Percentiles rank a stretch among this genome's conserved stretches.
These are phyloP conservation scores for Escarpia spicata DNA, from an alignment of 2,888 invertebrate genomes.

Conservation along the genomic window DNA sequence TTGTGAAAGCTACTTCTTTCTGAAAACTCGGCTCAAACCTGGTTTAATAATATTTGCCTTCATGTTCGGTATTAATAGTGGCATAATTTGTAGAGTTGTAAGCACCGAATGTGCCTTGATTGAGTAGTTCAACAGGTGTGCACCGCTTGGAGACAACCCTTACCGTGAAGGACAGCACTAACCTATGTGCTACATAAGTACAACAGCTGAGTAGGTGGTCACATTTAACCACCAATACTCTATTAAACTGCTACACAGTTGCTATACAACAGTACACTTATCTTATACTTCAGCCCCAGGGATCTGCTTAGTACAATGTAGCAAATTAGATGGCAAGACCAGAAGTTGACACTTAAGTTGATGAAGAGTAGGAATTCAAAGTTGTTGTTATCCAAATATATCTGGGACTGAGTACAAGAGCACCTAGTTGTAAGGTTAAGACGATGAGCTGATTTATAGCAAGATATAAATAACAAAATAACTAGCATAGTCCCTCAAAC, in stretches of 20 bases:
- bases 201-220: background rate
- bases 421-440: background rate
- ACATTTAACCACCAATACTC: background rate
- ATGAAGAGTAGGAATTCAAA: background rate
- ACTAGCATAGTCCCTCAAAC: background rate
- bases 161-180: background rate
- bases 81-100: background rate
- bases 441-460: background rate
- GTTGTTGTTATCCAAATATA: background rate
- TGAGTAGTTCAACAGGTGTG: background rate
- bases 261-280: background rate
- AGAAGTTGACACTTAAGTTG: background rate
- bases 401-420: background rate
- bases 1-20: background rate
- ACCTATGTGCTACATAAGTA: background rate
- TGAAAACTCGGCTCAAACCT: background rate
- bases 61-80: background rate
- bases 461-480: background rate
- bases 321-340: background rate
- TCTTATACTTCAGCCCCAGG: background rate
- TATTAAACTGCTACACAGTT: background rate
- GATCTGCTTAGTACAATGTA: background rate
- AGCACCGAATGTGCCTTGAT: background rate
- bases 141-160: background rate
- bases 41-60: background rate